Base-by-base conservation (phyloP, 2,113 vertebrate species). In the Gopherus flavomarginatus region DNA sequence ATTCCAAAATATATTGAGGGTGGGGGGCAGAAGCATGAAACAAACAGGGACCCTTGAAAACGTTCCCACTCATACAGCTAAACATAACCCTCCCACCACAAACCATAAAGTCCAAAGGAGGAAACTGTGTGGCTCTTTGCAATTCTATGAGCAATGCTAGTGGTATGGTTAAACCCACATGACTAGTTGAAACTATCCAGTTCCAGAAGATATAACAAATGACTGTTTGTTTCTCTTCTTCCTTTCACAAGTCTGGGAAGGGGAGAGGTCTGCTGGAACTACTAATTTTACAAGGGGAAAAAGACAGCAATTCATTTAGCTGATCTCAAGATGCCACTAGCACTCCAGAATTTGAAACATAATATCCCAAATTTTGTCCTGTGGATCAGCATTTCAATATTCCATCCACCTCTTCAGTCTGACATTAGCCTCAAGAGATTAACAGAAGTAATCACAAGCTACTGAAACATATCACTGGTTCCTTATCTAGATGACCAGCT, bases 401-500 rank as follows among this genome's bases (percentile, higher is more conserved):
- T 69, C n/a, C 69, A 91, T 72, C 53, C 85, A 47, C 69, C 19
- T 42, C 62, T 87, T 89, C 54, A 81, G 35, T n/a, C 81, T 54
- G 50, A 22, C 0, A 0, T 69, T 57, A 81, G 54, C 49, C 26
- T 84, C 49, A n/a, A 11, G 52, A 81, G 13, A 49, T 57, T 91
- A 35, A 22, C 62, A 57, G 52, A 82, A 90, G 57, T 75, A 92
- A 57, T 11, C 86, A 91, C 80, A 92, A 59, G 50, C 75, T 1
- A 1, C 8, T 38, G 78, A 62, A 86, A 85, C 77, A 78, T 65
- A 89, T 24, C 31, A 44, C 31, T 93, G 62, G 6, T 92, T 96
- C 21, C 96, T 94, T 84, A 82, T 31, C 6, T 89, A 72, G 84
- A 50, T 94, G 24, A 19, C 85, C 90, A 87, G 31, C 59, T 90